Evolutionary conservation across 2,888 invertebrate species (phyloP).

Genomic region (Metacarcinus magister): DNA sequence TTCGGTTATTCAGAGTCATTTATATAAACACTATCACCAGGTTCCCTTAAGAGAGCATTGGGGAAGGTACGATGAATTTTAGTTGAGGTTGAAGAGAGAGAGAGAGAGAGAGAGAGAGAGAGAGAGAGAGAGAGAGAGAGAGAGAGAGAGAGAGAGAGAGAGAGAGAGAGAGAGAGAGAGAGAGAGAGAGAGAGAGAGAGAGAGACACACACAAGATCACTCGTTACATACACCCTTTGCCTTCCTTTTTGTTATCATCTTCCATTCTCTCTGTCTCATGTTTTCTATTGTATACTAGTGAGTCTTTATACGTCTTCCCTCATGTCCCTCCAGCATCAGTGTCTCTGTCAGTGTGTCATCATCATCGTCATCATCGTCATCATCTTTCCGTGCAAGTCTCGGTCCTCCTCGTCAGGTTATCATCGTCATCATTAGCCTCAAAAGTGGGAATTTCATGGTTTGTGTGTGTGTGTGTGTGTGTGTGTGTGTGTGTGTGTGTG

Average conservation of each 20-base stretch:
- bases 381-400: too few relatives aligned
- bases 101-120: too few relatives aligned
- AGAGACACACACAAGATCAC: not conserved
- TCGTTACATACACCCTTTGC: not conserved
- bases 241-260: slow-evolving; percentile 82
- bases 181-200: slow-evolving; percentile 2
- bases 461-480: too few relatives aligned
- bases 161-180: slow-evolving; percentile 53
- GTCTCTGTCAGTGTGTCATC: too few relatives aligned
- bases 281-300: too few relatives aligned
- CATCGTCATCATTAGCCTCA: too few relatives aligned
- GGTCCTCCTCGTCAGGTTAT: too few relatives aligned
- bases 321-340: too few relatives aligned
- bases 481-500: too few relatives aligned
- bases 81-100: too few relatives aligned
- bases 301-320: not conserved
- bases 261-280: not conserved
- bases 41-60: not conserved
- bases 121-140: slow-evolving; percentile 45
- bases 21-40: not conserved
- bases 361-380: too few relatives aligned
- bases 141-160: slow-evolving; percentile 53
- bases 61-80: not conserved
- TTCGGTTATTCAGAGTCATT: not conserved
- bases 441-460: too few relatives aligned